phyloP scores from a whole-genome alignment of 2,797 vertebrate genomes.

The Typhlichthys subterraneus region DNA sequence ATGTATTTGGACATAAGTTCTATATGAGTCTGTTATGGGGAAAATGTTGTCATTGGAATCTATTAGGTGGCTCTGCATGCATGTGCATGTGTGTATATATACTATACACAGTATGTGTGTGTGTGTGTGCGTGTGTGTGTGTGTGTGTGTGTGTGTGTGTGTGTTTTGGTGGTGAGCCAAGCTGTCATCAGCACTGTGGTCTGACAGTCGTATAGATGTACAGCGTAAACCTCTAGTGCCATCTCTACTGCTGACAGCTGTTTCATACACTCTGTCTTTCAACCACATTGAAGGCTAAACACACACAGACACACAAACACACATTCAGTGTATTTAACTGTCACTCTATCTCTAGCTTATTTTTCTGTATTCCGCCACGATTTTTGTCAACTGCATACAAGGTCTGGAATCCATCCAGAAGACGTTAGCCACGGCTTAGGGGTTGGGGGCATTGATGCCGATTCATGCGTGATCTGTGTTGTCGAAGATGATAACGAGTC shows the following conservation, averaged over 20 bases:
- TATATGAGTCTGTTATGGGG: slow-evolving; percentile 42
- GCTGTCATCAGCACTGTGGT: slow-evolving; percentile 57
- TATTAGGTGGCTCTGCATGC: slow-evolving; percentile 56
- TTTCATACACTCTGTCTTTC: slow-evolving; percentile 63
- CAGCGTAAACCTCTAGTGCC: slow-evolving; percentile 59
- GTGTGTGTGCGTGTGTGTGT: slow-evolving; percentile 24
- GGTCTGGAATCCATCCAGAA: slow-evolving; percentile 38
- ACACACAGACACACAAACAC: slow-evolving; percentile 11
- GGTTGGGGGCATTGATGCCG: too few species aligned
- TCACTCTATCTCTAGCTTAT: slow-evolving; percentile 56
- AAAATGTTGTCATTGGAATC: slow-evolving; percentile 67
- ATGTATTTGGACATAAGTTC: slow-evolving; percentile 45
- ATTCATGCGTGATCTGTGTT: too few species aligned
- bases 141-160: slow-evolving; percentile 22
- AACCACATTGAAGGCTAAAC: slow-evolving; percentile 49
- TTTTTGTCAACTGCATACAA: slow-evolving; percentile 64
- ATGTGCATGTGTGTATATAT: slow-evolving; percentile 17
- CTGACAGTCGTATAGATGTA: slow-evolving; percentile 71
- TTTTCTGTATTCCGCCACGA: slow-evolving; percentile 37
- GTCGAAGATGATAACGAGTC: too few species aligned
- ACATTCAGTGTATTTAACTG: slow-evolving; percentile 34
- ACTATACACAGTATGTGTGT: slow-evolving; percentile 5
- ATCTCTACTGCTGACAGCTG: slow-evolving; percentile 71
- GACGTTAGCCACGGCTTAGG: too few species aligned
- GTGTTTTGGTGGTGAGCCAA: slow-evolving; percentile 32